These are phyloP conservation scores for Platygyra sinensis DNA, from an alignment of 64 coral and sea anemone species.

Conservation along the genomic window DNA sequence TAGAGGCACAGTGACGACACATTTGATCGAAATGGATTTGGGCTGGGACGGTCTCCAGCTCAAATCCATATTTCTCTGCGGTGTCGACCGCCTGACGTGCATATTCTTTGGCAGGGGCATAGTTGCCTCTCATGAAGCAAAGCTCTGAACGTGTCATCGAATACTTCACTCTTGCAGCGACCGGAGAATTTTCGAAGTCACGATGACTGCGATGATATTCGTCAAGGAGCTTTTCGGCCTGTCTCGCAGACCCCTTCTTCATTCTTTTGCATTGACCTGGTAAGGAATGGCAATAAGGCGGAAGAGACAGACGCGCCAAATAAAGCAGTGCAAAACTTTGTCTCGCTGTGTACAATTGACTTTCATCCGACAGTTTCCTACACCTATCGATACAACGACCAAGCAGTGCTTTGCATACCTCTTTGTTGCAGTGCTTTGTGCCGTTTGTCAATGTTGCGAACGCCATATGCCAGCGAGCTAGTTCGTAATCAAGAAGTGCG, in stretches of 20 bases:
- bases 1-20: not conserved
- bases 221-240: not conserved
- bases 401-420: not conserved
- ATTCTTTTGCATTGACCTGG: no score
- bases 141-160: not conserved
- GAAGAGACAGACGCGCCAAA: not conserved
- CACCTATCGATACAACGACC: not conserved
- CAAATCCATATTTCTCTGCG: not conserved
- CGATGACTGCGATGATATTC: not conserved
- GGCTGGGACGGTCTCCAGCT: not conserved
- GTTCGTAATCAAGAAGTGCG: not conserved
- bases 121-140: not conserved
- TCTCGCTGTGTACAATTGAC: not conserved
- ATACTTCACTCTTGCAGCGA: not conserved
- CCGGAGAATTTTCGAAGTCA: not conserved
- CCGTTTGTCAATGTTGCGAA: not conserved
- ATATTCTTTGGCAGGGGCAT: not conserved
- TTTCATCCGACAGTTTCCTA: not conserved
- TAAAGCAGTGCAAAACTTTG: not conserved
- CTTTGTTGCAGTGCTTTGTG: not conserved
- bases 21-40: not conserved
- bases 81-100: not conserved
- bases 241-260: not conserved
- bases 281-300: not conserved
- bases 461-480: not conserved